Percentiles rank a stretch among this genome's conserved stretches.
These are phyloP conservation scores for Chelmon rostratus DNA, from an alignment of 2,797 vertebrate species.

Conservation along the genomic window DNA sequence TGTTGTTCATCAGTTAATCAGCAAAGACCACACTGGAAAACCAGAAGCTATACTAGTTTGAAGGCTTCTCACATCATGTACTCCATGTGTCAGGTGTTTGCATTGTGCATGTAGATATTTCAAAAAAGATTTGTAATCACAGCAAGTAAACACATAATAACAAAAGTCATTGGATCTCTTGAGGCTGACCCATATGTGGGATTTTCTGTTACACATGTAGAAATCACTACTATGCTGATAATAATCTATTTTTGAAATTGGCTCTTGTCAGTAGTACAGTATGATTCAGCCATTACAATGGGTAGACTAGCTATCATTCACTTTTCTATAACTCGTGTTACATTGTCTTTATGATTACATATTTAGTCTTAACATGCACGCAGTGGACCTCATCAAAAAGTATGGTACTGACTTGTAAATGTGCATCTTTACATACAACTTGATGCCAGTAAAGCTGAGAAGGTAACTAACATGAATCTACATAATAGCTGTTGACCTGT, in stretches of 20 bases:
- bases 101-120: not conserved
- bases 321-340: not conserved
- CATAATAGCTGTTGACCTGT: conserved; percentile 23
- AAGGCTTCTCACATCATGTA: not conserved
- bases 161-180: not conserved
- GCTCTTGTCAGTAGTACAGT: not conserved
- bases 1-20: not conserved
- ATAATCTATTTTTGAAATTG: not conserved
- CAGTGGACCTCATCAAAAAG: not conserved
- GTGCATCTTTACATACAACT: not conserved
- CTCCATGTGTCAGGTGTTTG: not conserved
- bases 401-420: not conserved
- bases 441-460: not conserved
- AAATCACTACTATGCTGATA: not conserved
- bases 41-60: not conserved
- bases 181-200: too few species aligned
- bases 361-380: not conserved
- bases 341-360: not conserved
- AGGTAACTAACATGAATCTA: not conserved
- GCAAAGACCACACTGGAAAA: not conserved
- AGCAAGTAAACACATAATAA: not conserved
- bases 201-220: not conserved
- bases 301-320: not conserved
- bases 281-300: not conserved
- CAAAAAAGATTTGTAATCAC: not conserved